phyloP scores from a whole-genome alignment of 2,888 invertebrate genomes.

The Sylvicola fuscatus region DNA sequence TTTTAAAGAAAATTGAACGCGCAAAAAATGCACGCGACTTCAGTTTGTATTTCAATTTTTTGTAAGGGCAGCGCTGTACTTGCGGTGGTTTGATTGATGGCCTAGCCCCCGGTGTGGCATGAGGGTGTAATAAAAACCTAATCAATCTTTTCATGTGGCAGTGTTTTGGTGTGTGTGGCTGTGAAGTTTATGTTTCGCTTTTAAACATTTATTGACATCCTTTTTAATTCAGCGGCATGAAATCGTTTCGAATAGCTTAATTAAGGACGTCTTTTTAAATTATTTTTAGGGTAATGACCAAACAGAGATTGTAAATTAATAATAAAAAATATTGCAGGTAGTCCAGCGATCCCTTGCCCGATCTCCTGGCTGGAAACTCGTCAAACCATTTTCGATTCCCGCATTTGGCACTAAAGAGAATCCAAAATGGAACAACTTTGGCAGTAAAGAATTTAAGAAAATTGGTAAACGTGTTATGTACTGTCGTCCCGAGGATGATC shows the following conservation, averaged over 20 bases:
- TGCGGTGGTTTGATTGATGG: no score
- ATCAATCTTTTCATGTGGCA: no score
- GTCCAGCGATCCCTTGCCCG: conserved; percentile 17
- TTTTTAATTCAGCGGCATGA: conserved; percentile 23
- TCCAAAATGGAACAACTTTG: conserved; percentile 45
- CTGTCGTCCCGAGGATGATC: conserved; percentile 50
- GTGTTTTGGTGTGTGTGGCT: no score
- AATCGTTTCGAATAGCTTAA: conserved; percentile 34
- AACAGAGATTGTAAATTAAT: not conserved
- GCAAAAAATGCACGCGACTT: no score
- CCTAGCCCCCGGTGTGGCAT: no score
- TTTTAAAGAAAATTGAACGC: no score
- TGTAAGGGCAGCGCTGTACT: no score
- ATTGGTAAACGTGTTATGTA: conserved; percentile 60
- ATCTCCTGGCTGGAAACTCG: conserved; percentile 25
- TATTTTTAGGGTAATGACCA: not conserved
- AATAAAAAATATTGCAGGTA: conserved; percentile 31
- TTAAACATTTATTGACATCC: no score
- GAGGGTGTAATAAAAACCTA: no score
- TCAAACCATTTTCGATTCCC: conserved; percentile 18
- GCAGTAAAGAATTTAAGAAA: conserved; percentile 39
- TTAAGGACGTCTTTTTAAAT: not conserved
- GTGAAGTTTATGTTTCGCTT: no score
- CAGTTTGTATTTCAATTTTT: no score
- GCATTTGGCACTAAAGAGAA: conserved; percentile 13